Base-by-base conservation (phyloP, 2,113 vertebrate genomes). In the Phoenicopterus ruber region DNA sequence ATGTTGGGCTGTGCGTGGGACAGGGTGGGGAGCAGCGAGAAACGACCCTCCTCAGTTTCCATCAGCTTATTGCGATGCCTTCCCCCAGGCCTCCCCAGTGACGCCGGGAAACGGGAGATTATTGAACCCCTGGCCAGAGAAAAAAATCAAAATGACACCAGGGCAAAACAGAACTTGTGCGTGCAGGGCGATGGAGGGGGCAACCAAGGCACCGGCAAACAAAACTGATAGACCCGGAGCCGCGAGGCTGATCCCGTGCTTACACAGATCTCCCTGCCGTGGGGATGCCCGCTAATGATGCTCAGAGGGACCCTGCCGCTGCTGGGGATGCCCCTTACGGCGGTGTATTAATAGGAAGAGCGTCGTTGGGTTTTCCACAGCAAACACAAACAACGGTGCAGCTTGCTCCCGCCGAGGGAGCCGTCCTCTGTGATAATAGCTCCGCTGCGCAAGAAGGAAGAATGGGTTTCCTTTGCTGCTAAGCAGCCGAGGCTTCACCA, bases 171-270 rank as follows among this genome's bases (percentile, higher is more conserved):
- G 44, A 34, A 22, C n/a, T 63, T n/a, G 17, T 54, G 31, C 11
- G 3, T 6, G 6, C 38, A n/a, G 24, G 18, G 47, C 71, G 10
- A 6, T 5, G 11, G 52, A 42, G n/a, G 16, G 24, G 49, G 22
- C 13, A 62, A 36, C 4, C 11, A 5, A n/a, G 21, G 9, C 61
- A 40, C 34, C 1, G 2, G 16, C 49, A 86, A 63, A 72, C 47
- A 44, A 78, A 14, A 3, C 26, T 15, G 47, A 11, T 9, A 28
- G 57, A 17, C 36, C 13, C 31, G 42, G 70, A 42, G 36, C 58
- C 1, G 3, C 0, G 3, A 52, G 69, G 52, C 74, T 24, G 7
- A 13, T 86, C 28, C 49, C 4, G 4, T 7, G 7, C 36, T 72
- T 61, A 15, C 22, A 12, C 25, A 42, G 73, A 54, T 8, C 67